Evolutionary conservation across 2,797 vertebrate species (phyloP).

Genomic region (Takifugu rubripes): DNA sequence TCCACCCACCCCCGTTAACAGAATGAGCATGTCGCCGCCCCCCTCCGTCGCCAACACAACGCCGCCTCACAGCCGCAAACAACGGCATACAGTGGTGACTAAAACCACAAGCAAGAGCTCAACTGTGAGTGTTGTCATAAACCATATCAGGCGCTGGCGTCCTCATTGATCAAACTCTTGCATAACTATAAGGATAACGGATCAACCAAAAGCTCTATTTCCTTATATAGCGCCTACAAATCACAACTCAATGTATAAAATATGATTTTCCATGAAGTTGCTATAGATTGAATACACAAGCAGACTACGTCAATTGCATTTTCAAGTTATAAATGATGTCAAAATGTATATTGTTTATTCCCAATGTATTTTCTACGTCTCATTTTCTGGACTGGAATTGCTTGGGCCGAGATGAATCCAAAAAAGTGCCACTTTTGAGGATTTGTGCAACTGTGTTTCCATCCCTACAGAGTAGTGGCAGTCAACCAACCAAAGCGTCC

Average conservation of each 20-base stretch:
- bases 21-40: conserved; percentile 91
- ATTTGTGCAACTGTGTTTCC: background rate
- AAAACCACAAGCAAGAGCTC: conserved; percentile 90
- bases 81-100: conserved; percentile 86
- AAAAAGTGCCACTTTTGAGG: background rate
- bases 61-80: conserved; percentile 89
- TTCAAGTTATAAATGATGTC: too few relatives aligned
- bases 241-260: too few relatives aligned
- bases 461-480: conserved; percentile 77
- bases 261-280: too few relatives aligned
- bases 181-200: too few relatives aligned
- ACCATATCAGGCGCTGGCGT: too few relatives aligned
- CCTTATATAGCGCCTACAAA: too few relatives aligned
- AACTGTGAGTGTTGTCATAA: conserved; percentile 75
- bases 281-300: too few relatives aligned
- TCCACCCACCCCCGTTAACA: conserved; percentile 91
- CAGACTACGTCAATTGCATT: too few relatives aligned
- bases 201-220: too few relatives aligned
- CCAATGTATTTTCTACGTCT: too few relatives aligned
- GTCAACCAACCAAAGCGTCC: conserved; percentile 84
- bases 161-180: background rate
- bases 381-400: too few relatives aligned
- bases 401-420: background rate
- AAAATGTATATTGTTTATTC: too few relatives aligned
- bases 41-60: conserved; percentile 86